Evolutionary conservation across 2,113 vertebrate species (phyloP).

Genomic region (Myiozetetes cayanensis): DNA sequence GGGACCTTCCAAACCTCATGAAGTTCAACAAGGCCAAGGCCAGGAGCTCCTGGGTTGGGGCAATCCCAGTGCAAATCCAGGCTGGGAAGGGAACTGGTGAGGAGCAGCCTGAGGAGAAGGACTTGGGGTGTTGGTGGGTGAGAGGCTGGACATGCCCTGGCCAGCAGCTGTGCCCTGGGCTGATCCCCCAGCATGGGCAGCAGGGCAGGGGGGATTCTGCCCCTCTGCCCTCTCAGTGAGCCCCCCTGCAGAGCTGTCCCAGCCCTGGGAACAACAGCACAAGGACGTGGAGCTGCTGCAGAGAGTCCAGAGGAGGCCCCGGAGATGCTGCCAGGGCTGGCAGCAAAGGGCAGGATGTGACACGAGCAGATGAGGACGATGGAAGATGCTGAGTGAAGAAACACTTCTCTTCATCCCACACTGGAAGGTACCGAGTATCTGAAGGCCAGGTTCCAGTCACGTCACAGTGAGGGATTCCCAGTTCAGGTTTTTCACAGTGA

Average conservation of each 20-base stretch:
- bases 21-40: neutral
- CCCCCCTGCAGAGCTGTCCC: neutral
- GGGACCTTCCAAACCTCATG: fast-evolving
- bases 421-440: neutral
- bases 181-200: neutral
- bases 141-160: neutral
- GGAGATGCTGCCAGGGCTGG: neutral
- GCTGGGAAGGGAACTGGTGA: fast-evolving
- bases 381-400: fast-evolving
- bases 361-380: fast-evolving
- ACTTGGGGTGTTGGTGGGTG: neutral
- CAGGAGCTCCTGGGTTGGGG: fast-evolving
- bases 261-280: neutral
- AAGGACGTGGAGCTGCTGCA: neutral
- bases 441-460: fast-evolving
- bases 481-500: fast-evolving
- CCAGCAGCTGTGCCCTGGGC: neutral
- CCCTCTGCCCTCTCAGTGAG: neutral
- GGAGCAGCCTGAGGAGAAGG: neutral
- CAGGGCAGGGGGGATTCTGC: neutral
- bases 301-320: fast-evolving
- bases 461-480: fast-evolving
- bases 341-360: fast-evolving
- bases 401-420: fast-evolving
- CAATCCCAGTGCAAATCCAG: neutral